Evolutionary conservation across 1,140 invertebrate species (phyloP).

Genomic region (Lutraria rhynchaena): DNA sequence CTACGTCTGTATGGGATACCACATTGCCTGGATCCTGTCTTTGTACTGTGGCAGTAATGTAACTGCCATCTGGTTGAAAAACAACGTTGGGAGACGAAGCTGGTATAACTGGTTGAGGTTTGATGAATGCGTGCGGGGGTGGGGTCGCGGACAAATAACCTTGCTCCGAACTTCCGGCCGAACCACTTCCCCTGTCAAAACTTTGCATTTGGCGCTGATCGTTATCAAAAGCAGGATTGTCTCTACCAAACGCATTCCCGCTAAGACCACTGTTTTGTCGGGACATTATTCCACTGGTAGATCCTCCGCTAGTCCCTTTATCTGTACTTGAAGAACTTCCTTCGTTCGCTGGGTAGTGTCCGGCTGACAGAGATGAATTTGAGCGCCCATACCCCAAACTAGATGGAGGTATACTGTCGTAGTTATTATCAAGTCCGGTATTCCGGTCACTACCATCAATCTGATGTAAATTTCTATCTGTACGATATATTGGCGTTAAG

Average conservation of each 20-base stretch:
- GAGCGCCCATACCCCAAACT: not conserved
- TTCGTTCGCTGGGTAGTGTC: not conserved
- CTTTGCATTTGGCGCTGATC: not conserved
- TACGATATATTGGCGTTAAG: constrained; percentile 1
- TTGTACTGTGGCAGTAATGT: not conserved
- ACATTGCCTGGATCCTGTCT: not conserved
- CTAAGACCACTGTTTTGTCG: not conserved
- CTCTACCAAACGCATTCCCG: not conserved
- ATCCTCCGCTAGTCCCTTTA: not conserved
- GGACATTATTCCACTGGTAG: not conserved
- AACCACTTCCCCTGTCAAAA: not conserved
- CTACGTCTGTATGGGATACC: not conserved
- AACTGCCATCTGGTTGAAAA: constrained; percentile 22
- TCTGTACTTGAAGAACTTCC: not conserved
- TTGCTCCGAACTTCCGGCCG: not conserved
- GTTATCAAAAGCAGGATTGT: constrained; percentile 28
- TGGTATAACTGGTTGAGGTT: not conserved
- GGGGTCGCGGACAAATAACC: not conserved
- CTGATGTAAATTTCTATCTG: not conserved
- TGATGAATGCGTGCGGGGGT: not conserved
- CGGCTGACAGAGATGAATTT: not conserved
- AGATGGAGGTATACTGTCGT: constrained; percentile 19
- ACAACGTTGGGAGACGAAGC: not conserved
- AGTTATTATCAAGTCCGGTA: not conserved
- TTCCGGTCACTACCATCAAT: constrained; percentile 1